Evolutionary conservation across 1,140 invertebrate genomes (phyloP), one percentile per base, ranked within the genome.

Genomic region (Diachasmimorpha longicaudata): DNA sequence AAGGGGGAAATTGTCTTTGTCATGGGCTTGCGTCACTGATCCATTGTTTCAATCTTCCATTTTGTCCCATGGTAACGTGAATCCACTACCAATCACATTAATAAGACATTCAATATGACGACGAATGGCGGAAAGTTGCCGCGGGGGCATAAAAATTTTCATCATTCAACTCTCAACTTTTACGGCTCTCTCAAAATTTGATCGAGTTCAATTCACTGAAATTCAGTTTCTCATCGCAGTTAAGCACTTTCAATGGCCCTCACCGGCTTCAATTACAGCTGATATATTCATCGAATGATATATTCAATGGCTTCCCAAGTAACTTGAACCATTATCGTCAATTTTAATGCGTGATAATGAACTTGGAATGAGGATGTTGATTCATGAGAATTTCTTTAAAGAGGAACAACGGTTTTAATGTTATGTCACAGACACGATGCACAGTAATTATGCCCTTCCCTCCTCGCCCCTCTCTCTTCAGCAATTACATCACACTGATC

Each of bases 61-160:
- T 42, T 13, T 42, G 39, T 42, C 1, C 48, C 48, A 1, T 16
- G 11, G 48, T 5, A 9, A 1, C 3, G 31, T 31, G 16, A n/a
- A n/a, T n/a, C 48, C n/a, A 52, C 48, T 9, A 52, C 14, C 48
- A 52, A 63, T 63, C 21, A 11, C 23, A 63, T 52, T 52, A 63
- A 63, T 31, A 63, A 63, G 23, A 63, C 23, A 63, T 63, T 63
- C 58, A 63, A 63, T 63, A 63, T 63, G 19, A 63, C n/a, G 48
- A 52, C 1, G n/a, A 19, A 4, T n/a, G 48, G 2, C 14, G 14
- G 16, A 52, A 52, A 52, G 48, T 52, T 52, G 2, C n/a, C 48
- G 9, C 39, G 14, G 48, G 48, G 23, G 31, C 58, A 63, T 31
- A 25, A 63, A 63, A 63, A 63, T 63, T 31, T 63, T 25, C 23